Base-by-base conservation (phyloP, 2,888 invertebrate genomes). In the Coecobrya sp. region DNA sequence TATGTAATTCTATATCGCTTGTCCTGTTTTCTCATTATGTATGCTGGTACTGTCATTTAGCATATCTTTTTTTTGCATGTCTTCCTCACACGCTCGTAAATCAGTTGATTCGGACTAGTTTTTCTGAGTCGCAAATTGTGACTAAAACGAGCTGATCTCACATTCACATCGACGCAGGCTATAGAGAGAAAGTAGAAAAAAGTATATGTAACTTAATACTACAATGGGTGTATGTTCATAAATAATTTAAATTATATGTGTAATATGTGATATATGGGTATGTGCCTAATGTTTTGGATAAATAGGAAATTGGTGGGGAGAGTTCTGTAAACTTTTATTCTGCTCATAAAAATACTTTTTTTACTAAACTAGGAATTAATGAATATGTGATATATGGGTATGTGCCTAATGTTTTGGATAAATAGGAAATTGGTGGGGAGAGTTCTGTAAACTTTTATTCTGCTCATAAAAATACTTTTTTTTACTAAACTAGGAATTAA, bases 31-130 rank as follows among this genome's bases (percentile, higher is more conserved):
- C 88, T 92, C 92, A 92, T 92, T 92, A 92, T 30, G 88, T 92
- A 92, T 92, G 87, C 92, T 49, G 88, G n/a, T 76, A 76, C 85
- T 92, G 92, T 92, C 92, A 89, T 92, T 92, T 92, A 85, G 76
- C 88, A 85, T 88, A 92, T 92, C 88, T 92, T 73, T 68, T 87
- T 68, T 87, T 85, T 84, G 55, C 86, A 86, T 79, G 86, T 84
- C 84, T n/a, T 62, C 36, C 84, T 87, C 87, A 89, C 85, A 59
- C 73, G 89, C 92, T 89, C 89, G 92, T 92, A 92, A 92, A 92
- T 92, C 92, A 92, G 88, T 86, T 81, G 81, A 76, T 86, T 86
- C 76, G 73, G 79, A 45, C 86, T 62, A 62, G 85, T 85, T 79
- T 62, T 82, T 42, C 25, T 19, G 16, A 79, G 52, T 49, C 27